Conservation (phyloP, 2,888 invertebrate species). For the Phyto melanocephala region DNA sequence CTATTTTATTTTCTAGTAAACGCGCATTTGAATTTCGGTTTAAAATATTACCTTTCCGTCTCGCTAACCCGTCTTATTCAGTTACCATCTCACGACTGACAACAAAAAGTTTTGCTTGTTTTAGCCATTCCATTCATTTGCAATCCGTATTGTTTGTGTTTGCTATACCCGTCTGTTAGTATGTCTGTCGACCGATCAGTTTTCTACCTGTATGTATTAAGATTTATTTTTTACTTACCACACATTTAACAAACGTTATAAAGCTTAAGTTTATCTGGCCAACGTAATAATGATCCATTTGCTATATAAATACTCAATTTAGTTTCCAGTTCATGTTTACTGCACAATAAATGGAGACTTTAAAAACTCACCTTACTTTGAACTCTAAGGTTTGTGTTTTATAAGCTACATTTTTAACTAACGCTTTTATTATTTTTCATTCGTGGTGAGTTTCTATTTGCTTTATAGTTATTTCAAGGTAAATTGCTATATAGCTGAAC, state of each 20-base stretch:
- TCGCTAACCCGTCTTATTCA: slow-evolving; percentile 73
- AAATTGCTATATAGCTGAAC: slow-evolving; percentile 39
- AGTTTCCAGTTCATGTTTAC: neutral
- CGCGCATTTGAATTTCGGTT: slow-evolving; percentile 11
- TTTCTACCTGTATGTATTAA: slow-evolving; percentile 16
- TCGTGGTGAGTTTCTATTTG: slow-evolving; percentile 52
- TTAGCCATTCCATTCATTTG: slow-evolving; percentile 61
- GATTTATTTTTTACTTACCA: slow-evolving; percentile 47
- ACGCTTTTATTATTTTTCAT: slow-evolving; percentile 37
- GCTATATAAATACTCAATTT: slow-evolving; percentile 24
- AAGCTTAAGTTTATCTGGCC: slow-evolving; percentile 55
- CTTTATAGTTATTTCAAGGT: slow-evolving; percentile 64
- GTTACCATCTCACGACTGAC: slow-evolving; percentile 74
- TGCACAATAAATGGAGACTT: slow-evolving; percentile 30
- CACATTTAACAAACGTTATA: slow-evolving; percentile 57
- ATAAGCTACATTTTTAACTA: slow-evolving; percentile 25
- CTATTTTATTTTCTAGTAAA: neutral
- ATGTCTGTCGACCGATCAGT: slow-evolving; percentile 17
- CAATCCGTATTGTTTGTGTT: slow-evolving; percentile 52
- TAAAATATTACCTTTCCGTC: slow-evolving; percentile 69
- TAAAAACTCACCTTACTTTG: slow-evolving; percentile 42
- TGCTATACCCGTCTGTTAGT: slow-evolving; percentile 30
- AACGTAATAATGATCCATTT: slow-evolving; percentile 49
- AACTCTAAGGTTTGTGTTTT: slow-evolving; percentile 44
- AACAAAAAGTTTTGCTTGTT: slow-evolving; percentile 56